Conservation (phyloP, 53 echinoderm and acorn worm genomes). For the Holothuria scabra region DNA sequence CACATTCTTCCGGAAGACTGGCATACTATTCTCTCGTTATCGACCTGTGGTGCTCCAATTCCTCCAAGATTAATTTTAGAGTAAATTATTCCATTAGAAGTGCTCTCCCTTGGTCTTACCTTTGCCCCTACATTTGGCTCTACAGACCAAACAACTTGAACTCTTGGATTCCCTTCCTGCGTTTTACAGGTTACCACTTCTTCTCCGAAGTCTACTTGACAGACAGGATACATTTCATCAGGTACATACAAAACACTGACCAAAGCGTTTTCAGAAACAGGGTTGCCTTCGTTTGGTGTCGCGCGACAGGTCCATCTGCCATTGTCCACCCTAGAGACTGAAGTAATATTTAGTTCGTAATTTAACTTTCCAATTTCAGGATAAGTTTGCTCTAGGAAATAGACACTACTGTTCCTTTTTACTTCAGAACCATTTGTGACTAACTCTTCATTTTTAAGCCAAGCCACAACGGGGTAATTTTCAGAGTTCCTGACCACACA, state of each 20-base stretch:
- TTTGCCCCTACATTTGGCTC: not conserved
- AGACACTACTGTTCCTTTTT: not conserved
- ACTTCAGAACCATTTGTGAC: slow-evolving; percentile 22
- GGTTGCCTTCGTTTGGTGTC: not conserved
- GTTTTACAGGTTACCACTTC: slow-evolving; percentile 1
- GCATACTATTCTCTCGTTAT: not conserved
- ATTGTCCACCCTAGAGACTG: slow-evolving; percentile 7
- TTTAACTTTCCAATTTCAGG: not conserved
- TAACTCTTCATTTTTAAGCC: slow-evolving; percentile 11
- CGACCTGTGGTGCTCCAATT: not conserved
- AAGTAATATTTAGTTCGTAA: slow-evolving; percentile 1
- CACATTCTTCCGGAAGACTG: not conserved
- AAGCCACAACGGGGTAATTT: not conserved
- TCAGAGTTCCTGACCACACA: not conserved
- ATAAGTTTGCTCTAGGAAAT: not conserved
- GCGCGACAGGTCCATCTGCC: slow-evolving; percentile 33
- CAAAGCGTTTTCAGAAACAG: not conserved
- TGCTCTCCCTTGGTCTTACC: slow-evolving; percentile 8
- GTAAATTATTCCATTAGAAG: not conserved
- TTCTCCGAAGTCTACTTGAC: not conserved
- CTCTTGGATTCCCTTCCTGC: slow-evolving; percentile 36
- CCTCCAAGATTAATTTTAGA: not conserved
- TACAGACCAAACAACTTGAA: not conserved
- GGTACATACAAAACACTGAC: slow-evolving; percentile 6
- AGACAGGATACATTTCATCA: not conserved